Evolutionary conservation across 2,888 invertebrate genomes (phyloP).

Genomic region (Apamea crenata): DNA sequence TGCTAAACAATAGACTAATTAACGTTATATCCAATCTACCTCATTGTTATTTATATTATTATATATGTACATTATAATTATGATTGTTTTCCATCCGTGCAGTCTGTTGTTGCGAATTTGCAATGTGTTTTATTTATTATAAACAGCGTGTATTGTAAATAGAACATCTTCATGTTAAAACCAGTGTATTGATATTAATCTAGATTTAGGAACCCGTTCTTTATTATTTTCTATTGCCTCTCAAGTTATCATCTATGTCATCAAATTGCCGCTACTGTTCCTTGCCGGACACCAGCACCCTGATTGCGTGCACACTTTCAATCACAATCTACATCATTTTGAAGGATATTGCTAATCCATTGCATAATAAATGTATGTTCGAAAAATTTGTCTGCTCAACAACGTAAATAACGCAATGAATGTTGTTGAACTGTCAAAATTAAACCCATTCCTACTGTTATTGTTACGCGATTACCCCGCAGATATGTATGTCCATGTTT

Average conservation of each 20-base stretch:
- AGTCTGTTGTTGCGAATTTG: slow-evolving; percentile 40
- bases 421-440: too few relatives aligned
- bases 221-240: neutral
- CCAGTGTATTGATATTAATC: neutral
- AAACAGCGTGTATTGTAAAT: slow-evolving; percentile 27
- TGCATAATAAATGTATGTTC: too few relatives aligned
- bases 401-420: too few relatives aligned
- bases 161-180: slow-evolving; percentile 9
- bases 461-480: too few relatives aligned
- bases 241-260: neutral
- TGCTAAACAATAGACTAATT: slow-evolving; percentile 79
- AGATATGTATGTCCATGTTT: neutral
- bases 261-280: too few relatives aligned
- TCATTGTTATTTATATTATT: slow-evolving; percentile 75
- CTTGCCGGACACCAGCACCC: neutral
- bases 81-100: slow-evolving; percentile 59
- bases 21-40: slow-evolving; percentile 76
- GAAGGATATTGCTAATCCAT: too few relatives aligned
- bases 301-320: too few relatives aligned
- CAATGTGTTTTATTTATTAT: slow-evolving; percentile 38
- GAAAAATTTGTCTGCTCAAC: too few relatives aligned
- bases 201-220: neutral
- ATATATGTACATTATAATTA: slow-evolving; percentile 61
- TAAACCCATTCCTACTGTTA: too few relatives aligned
- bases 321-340: too few relatives aligned